phyloP scores from a whole-genome alignment of 2,888 invertebrate genomes.

The Leptogaster cylindrica region DNA sequence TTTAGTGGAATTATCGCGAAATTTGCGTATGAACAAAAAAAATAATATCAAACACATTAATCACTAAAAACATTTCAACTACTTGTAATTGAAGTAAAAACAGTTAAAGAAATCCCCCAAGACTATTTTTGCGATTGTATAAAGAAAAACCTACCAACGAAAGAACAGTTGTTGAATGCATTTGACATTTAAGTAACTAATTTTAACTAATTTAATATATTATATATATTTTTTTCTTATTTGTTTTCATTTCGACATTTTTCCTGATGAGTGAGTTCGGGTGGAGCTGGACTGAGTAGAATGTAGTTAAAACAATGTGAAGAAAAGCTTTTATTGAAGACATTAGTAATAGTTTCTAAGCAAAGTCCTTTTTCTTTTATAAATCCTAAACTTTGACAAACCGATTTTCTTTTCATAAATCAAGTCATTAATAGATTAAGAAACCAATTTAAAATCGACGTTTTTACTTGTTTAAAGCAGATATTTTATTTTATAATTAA shows the following conservation, averaged over 20 bases:
- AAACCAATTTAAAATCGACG: conserved; percentile 20
- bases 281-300: not conserved
- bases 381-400: conserved; percentile 4
- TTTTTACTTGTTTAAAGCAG: conserved; percentile 37
- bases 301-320: not conserved
- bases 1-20: conserved; percentile 4
- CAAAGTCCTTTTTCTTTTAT: conserved; percentile 5
- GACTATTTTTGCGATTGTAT: conserved; percentile 20
- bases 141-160: conserved; percentile 20
- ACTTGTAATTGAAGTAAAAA: conserved; percentile 19
- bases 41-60: not conserved
- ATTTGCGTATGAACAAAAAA: not conserved
- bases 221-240: too few relatives aligned
- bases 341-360: not conserved
- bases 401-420: conserved; percentile 24
- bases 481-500: conserved; percentile 37
- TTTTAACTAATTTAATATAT: conserved; percentile 35
- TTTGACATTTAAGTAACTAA: conserved; percentile 41
- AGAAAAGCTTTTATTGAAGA: not conserved
- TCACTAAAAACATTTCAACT: conserved; percentile 5
- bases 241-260: not conserved
- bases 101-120: conserved; percentile 12
- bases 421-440: conserved; percentile 33
- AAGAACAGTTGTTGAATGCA: conserved; percentile 41
- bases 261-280: not conserved